Conservation (phyloP, 2,797 vertebrate species). For the Poeciliopsis paucimaculata region DNA sequence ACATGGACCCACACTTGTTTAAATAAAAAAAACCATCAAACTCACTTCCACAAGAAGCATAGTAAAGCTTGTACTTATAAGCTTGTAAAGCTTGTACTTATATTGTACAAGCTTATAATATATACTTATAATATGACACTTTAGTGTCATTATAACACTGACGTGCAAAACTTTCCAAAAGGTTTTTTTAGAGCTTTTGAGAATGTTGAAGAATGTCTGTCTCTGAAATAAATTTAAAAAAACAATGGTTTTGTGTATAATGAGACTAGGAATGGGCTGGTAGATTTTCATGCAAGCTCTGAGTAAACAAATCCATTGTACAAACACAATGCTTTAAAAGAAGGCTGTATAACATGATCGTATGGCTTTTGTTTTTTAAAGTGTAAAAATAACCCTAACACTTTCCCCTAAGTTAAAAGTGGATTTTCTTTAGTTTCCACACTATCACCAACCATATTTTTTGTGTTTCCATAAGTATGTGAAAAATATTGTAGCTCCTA, state of each 20-base stretch:
- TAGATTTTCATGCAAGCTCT: neutral
- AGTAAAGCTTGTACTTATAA: conserved; percentile 25
- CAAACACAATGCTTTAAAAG: neutral
- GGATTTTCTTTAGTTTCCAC: neutral
- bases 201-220: neutral
- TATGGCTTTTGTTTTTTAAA: neutral
- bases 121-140: no score
- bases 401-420: neutral
- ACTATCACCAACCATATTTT: neutral
- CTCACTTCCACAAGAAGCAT: conserved; percentile 82
- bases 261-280: neutral
- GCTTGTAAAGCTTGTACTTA: no score
- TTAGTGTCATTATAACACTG: conserved; percentile 13
- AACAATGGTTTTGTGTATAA: neutral
- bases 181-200: neutral
- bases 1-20: neutral
- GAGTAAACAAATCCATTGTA: neutral
- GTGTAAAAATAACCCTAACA: no score
- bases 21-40: conserved; percentile 39
- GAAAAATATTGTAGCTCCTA: no score
- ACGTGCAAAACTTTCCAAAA: conserved; percentile 10
- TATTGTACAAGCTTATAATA: no score
- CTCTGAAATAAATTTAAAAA: neutral
- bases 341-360: neutral
- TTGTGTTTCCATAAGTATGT: neutral